Conservation (phyloP, 2,888 invertebrate genomes). For the Lepeophtheirus nordmannii region DNA sequence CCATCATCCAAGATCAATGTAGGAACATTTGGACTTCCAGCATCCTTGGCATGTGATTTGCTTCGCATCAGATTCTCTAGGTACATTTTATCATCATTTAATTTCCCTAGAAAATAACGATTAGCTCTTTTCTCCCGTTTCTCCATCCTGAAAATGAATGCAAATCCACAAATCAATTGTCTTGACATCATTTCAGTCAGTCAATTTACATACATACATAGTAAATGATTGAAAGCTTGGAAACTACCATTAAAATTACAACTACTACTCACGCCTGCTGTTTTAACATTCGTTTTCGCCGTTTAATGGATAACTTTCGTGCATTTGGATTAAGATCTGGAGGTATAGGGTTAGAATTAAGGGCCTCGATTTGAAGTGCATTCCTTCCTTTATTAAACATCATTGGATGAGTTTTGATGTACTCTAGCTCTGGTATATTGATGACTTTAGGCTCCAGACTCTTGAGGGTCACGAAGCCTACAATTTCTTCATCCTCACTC, state of each 20-base stretch:
- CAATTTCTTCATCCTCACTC: background rate
- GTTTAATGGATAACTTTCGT: background rate
- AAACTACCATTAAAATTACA: no score
- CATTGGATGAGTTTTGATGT: background rate
- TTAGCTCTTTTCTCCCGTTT: background rate
- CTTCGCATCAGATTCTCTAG: slow-evolving; percentile 1
- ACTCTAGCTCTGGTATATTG: background rate
- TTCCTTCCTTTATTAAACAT: no score
- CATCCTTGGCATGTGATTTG: background rate
- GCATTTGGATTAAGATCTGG: background rate
- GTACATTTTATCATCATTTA: slow-evolving; percentile 9
- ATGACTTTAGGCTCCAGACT: background rate
- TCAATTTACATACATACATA: no score
- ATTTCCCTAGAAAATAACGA: background rate
- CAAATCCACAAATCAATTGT: no score
- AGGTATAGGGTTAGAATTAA: background rate
- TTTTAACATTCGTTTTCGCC: background rate
- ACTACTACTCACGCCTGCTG: background rate
- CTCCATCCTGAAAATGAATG: background rate
- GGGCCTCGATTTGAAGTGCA: background rate
- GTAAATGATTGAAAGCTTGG: no score
- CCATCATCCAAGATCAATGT: background rate
- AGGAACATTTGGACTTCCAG: background rate
- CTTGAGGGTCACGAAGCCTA: background rate
- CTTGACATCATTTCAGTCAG: no score